A percentile compares a stretch with the other conserved stretches of the same genome.
phyloP scores from a whole-genome alignment of 2,797 vertebrate species.

The Hippocampus kuda region DNA sequence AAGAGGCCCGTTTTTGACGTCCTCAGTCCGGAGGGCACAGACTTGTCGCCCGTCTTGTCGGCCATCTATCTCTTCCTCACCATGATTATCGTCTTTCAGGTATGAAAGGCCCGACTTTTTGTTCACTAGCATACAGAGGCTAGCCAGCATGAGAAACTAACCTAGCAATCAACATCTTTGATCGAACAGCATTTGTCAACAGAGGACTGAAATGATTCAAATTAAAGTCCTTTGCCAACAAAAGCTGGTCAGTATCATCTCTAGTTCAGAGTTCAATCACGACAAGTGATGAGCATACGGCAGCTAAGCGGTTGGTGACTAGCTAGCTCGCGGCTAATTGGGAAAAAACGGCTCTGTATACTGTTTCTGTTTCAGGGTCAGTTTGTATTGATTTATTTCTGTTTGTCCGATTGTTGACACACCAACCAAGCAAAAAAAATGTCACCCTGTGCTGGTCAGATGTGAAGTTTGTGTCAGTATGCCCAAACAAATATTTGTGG shows the following conservation, averaged over 20 bases:
- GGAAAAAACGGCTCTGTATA: not conserved
- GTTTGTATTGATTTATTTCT: not conserved
- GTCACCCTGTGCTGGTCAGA: conserved; percentile 2
- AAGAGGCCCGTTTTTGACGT: conserved; percentile 87
- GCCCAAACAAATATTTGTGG: conserved; percentile 18
- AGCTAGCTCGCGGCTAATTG: not conserved
- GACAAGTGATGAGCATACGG: too few species aligned
- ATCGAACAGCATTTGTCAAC: too few species aligned
- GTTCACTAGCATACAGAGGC: not conserved
- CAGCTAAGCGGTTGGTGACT: too few species aligned
- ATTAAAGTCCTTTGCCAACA: too few species aligned
- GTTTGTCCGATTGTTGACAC: not conserved
- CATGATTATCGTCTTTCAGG: conserved; percentile 96
- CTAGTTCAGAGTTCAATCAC: too few species aligned
- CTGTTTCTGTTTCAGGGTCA: not conserved
- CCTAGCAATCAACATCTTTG: not conserved
- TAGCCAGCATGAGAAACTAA: not conserved
- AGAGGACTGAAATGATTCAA: too few species aligned
- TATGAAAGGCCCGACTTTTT: conserved; percentile 44
- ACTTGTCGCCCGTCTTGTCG: conserved; percentile 79
- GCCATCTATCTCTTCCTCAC: conserved; percentile 92
- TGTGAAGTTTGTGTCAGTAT: not conserved
- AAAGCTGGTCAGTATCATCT: too few species aligned
- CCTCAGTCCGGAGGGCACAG: conserved; percentile 77
- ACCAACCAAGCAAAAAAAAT: not conserved